Conservation (phyloP, 2,888 invertebrate genomes). For the Sceliomorpha sp. region DNA sequence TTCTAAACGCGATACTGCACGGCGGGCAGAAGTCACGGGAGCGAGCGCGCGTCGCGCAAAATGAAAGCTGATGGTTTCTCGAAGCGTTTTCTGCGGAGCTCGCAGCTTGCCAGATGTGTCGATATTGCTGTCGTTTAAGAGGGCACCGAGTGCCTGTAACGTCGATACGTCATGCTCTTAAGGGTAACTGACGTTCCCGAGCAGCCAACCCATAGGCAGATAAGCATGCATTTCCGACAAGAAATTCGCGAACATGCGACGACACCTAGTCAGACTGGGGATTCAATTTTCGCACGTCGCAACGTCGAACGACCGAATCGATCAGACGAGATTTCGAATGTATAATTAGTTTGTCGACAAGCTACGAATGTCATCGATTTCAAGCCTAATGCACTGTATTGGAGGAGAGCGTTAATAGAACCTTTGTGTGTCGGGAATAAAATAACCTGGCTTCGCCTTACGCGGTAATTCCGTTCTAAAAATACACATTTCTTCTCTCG, state of each 20-base stretch:
- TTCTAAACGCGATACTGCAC: slow-evolving; percentile 25
- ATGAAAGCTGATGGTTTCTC: slow-evolving; percentile 50
- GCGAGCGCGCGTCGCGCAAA: slow-evolving; percentile 29
- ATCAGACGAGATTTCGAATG: background rate
- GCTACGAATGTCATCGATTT: background rate
- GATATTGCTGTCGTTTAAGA: slow-evolving; percentile 45
- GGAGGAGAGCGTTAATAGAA: slow-evolving; percentile 5
- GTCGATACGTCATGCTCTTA: slow-evolving; percentile 43
- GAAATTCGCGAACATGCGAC: slow-evolving; percentile 14
- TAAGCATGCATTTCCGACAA: slow-evolving; percentile 25
- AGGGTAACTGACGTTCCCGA: slow-evolving; percentile 27
- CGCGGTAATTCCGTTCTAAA: slow-evolving; percentile 15
- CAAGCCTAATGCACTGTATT: background rate
- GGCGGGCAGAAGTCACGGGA: slow-evolving; percentile 30
- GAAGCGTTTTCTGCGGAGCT: slow-evolving; percentile 38
- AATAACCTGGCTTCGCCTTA: slow-evolving; percentile 9
- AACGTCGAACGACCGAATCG: background rate
- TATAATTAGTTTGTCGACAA: background rate
- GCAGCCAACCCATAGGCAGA: slow-evolving; percentile 21
- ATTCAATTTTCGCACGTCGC: background rate
- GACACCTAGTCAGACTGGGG: background rate
- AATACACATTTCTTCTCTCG: slow-evolving; percentile 20
- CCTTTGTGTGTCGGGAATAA: slow-evolving; percentile 7
- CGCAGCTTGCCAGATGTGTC: slow-evolving; percentile 37
- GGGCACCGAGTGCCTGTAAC: slow-evolving; percentile 27